A percentile compares a stretch with the other conserved stretches of the same genome.
These are phyloP conservation scores for Elgaria multicarinata DNA, from an alignment of 2,113 vertebrate genomes.

Conservation along the genomic window DNA sequence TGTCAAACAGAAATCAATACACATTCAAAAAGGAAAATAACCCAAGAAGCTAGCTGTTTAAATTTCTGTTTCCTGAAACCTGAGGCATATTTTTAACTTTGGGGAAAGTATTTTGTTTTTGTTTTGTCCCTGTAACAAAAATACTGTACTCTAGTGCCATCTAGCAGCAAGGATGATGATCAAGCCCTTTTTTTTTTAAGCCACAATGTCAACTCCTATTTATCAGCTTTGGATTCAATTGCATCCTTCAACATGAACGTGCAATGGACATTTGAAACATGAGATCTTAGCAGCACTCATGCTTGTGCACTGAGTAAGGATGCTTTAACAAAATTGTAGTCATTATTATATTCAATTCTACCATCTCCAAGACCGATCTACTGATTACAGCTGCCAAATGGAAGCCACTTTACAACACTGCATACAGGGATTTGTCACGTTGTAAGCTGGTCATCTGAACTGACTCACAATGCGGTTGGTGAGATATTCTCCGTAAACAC, in stretches of 20 bases:
- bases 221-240: background rate
- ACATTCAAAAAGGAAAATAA: background rate
- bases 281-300: background rate
- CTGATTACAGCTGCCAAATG: background rate
- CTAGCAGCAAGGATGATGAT: constrained; percentile 41
- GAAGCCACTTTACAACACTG: background rate
- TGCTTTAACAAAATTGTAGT: background rate
- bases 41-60: background rate
- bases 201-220: background rate
- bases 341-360: background rate
- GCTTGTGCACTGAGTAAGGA: background rate
- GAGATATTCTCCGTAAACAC: background rate
- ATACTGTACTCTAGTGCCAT: constrained; percentile 52
- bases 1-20: background rate
- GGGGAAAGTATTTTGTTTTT: background rate
- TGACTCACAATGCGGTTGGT: background rate
- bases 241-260: background rate
- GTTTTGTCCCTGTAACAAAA: background rate
- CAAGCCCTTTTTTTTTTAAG: background rate
- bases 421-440: background rate
- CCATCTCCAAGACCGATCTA: background rate
- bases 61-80: background rate
- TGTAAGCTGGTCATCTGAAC: background rate
- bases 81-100: background rate
- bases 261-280: background rate